Conservation (phyloP, 2,888 invertebrate genomes). For the Aleiodes alternator region DNA sequence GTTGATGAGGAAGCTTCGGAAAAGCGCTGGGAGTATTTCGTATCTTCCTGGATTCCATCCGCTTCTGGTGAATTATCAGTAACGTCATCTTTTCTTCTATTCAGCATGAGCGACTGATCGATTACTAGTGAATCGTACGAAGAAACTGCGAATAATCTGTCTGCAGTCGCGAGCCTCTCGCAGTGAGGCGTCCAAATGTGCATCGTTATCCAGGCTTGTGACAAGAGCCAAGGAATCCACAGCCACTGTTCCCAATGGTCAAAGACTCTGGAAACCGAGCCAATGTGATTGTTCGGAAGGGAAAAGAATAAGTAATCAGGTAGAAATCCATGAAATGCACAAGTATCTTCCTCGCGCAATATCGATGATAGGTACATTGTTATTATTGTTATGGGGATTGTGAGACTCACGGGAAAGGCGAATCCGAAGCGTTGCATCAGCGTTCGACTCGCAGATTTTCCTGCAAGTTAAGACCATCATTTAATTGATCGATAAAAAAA, state of each 20-base stretch:
- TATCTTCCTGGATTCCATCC: slow-evolving; percentile 35
- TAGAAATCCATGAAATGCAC: slow-evolving; percentile 79
- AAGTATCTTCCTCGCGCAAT: slow-evolving; percentile 81
- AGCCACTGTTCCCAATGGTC: slow-evolving; percentile 83
- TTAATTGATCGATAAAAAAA: neutral
- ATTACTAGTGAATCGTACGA: slow-evolving; percentile 90
- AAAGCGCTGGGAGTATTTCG: slow-evolving; percentile 25
- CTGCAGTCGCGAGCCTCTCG: slow-evolving; percentile 89
- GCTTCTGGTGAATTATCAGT: slow-evolving; percentile 17
- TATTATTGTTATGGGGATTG: slow-evolving; percentile 85
- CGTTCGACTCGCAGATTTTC: slow-evolving; percentile 92
- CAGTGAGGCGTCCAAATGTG: slow-evolving; percentile 92
- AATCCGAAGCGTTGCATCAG: slow-evolving; percentile 92
- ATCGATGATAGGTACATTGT: slow-evolving; percentile 83
- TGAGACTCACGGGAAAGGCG: slow-evolving; percentile 87
- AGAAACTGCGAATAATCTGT: slow-evolving; percentile 88
- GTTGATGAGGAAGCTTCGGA: slow-evolving; percentile 27
- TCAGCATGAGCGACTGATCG: slow-evolving; percentile 90
- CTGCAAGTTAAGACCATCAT: slow-evolving; percentile 64
- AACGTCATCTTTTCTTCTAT: slow-evolving; percentile 81
- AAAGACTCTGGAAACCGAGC: slow-evolving; percentile 78
- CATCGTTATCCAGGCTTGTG: slow-evolving; percentile 90
- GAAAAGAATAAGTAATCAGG: slow-evolving; percentile 78
- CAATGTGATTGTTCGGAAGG: slow-evolving; percentile 60
- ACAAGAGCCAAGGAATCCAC: slow-evolving; percentile 88